Percentiles rank a stretch among this genome's conserved stretches.
phyloP scores from a whole-genome alignment of 2,888 invertebrate species.

The Plusia festucae region DNA sequence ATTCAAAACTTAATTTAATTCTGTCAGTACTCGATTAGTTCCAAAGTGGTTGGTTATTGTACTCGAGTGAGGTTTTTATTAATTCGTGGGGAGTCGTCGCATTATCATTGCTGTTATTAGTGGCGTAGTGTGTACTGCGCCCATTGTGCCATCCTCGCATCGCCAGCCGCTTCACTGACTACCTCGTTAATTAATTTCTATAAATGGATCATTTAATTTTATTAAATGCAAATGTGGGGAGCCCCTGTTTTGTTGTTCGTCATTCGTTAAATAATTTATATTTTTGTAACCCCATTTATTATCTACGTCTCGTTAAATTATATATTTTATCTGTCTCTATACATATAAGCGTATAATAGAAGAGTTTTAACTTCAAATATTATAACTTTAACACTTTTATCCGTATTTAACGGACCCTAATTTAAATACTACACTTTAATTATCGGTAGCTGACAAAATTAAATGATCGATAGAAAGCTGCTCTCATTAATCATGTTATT shows the following conservation, averaged over 20 bases:
- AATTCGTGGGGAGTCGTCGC: slow-evolving; percentile 83
- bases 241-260: slow-evolving; percentile 72
- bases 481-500: slow-evolving; percentile 84
- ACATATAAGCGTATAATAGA: slow-evolving; percentile 39
- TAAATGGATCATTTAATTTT: slow-evolving; percentile 89
- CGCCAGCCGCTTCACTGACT: slow-evolving; percentile 83
- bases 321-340: slow-evolving; percentile 13
- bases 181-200: slow-evolving; percentile 88
- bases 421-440: slow-evolving; percentile 79
- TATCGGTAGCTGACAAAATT: slow-evolving; percentile 87
- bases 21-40: slow-evolving; percentile 83
- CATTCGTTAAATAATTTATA: slow-evolving; percentile 70
- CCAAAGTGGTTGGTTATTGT: slow-evolving; percentile 84
- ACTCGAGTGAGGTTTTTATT: slow-evolving; percentile 87
- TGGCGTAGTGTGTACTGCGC: slow-evolving; percentile 61
- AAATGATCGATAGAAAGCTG: slow-evolving; percentile 84
- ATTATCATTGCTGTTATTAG: slow-evolving; percentile 83
- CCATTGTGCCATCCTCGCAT: slow-evolving; percentile 66
- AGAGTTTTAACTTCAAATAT: slow-evolving; percentile 30
- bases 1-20: slow-evolving; percentile 81
- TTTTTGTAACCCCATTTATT: slow-evolving; percentile 57
- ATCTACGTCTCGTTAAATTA: slow-evolving; percentile 43
- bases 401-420: slow-evolving; percentile 68
- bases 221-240: slow-evolving; percentile 88
- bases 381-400: slow-evolving; percentile 61